Conservation (phyloP, 2,888 invertebrate species). For the Unio delphinus region DNA sequence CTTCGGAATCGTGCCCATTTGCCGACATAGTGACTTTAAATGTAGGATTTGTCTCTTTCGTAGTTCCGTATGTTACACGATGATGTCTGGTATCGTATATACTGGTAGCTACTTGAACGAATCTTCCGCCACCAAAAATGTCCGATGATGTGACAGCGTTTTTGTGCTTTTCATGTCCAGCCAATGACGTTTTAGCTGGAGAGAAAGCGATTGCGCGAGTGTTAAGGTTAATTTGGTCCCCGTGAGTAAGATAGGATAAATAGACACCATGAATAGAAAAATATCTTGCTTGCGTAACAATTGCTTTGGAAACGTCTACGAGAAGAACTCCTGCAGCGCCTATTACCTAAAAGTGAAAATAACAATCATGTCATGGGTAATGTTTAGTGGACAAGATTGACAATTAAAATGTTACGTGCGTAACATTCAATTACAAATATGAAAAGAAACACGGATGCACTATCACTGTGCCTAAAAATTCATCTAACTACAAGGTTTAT, state of each 20-base stretch:
- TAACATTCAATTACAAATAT: too few relatives aligned
- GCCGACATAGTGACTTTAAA: constrained; percentile 41
- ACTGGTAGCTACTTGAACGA: constrained; percentile 43
- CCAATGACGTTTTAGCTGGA: constrained; percentile 30
- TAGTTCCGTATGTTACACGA: constrained; percentile 35
- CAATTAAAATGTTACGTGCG: too few relatives aligned
- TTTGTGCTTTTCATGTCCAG: constrained; percentile 41
- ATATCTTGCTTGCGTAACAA: constrained; percentile 10
- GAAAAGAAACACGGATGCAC: too few relatives aligned
- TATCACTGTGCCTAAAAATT: too few relatives aligned
- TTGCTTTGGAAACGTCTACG: constrained; percentile 35
- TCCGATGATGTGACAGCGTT: constrained; percentile 38
- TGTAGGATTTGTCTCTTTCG: constrained; percentile 33
- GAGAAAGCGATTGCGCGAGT: constrained; percentile 37
- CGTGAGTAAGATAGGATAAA: constrained; percentile 45
- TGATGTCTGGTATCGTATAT: constrained; percentile 41
- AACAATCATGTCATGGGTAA: too few relatives aligned
- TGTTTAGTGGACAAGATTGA: too few relatives aligned
- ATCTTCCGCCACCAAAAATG: constrained; percentile 41
- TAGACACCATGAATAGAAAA: constrained; percentile 36
- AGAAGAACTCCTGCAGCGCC: constrained; percentile 43
- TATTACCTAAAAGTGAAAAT: constrained; percentile 31
- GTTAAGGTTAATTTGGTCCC: constrained; percentile 39
- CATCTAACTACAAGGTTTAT: too few relatives aligned
- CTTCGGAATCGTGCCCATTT: constrained; percentile 28